A percentile compares a stretch with the other conserved stretches of the same genome.
phyloP scores from a whole-genome alignment of 1,140 invertebrate genomes.

The Frieseomelitta varia region DNA sequence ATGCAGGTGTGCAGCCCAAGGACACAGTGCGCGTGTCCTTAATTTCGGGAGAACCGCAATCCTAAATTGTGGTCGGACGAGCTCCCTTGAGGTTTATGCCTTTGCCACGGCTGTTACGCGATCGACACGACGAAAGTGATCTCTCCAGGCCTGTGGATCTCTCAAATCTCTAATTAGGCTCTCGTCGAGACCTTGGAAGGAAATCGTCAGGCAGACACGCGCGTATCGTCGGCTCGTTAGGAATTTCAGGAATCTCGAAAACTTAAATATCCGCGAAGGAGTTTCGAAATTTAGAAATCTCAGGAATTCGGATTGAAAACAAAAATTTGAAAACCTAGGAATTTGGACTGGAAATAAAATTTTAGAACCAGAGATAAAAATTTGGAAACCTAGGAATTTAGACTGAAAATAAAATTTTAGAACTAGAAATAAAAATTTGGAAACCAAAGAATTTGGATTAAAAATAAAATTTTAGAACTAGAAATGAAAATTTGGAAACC shows the following conservation, averaged over 20 bases:
- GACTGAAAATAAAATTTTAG: no score
- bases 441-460: no score
- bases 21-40: conserved; percentile 9
- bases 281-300: neutral
- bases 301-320: no score
- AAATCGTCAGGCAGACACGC: neutral
- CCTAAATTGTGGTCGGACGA: conserved; percentile 19
- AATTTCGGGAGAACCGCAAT: conserved; percentile 17
- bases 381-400: no score
- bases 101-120: neutral
- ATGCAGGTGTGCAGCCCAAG: conserved; percentile 8
- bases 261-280: no score
- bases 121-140: neutral
- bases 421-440: no score
- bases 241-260: no score
- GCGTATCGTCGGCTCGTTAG: neutral
- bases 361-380: no score
- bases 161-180: neutral
- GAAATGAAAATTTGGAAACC: no score
- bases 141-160: neutral
- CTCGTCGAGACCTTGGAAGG: neutral
- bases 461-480: no score
- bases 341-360: no score
- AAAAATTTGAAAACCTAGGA: no score
- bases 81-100: neutral